A percentile compares a stretch with the other conserved stretches of the same genome.
Evolutionary conservation across 1,140 invertebrate genomes (phyloP).

Genomic region (Diorhabda carinulata): DNA sequence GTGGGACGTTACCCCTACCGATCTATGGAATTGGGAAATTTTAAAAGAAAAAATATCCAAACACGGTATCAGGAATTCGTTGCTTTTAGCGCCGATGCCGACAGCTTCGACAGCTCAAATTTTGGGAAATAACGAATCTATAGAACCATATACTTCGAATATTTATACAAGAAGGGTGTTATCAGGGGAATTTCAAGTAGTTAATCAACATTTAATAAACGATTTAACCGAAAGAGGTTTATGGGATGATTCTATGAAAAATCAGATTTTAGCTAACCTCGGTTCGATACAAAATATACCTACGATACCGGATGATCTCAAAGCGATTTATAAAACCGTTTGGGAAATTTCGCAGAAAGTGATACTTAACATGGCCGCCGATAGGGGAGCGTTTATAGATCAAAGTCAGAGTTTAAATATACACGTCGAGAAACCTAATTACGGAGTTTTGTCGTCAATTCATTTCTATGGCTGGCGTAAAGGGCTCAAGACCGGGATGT

Average conservation of each 20-base stretch:
- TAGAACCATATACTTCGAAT: conserved; percentile 98
- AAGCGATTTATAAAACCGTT: conserved; percentile 92
- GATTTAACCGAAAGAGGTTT: conserved; percentile 87
- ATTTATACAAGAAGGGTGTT: conserved; percentile 92
- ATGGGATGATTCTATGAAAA: conserved; percentile 98
- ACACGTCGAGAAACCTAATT: conserved; percentile 90
- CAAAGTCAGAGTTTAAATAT: conserved; percentile 97
- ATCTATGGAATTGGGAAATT: conserved; percentile 84
- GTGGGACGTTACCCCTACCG: conserved; percentile 89
- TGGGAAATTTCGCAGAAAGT: conserved; percentile 97
- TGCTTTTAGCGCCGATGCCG: conserved; percentile 96
- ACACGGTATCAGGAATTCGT: conserved; percentile 90
- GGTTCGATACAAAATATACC: conserved; percentile 93
- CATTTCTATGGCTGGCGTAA: conserved; percentile 96
- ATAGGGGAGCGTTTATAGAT: conserved; percentile 95
- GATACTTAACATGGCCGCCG: conserved; percentile 94
- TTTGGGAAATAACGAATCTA: conserved; percentile 97
- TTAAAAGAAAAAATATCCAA: conserved; percentile 85
- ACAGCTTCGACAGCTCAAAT: conserved; percentile 99
- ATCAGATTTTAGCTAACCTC: conserved; percentile 84
- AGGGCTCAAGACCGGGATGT: conserved; percentile 98
- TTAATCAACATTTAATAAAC: conserved; percentile 93
- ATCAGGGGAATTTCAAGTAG: conserved; percentile 68
- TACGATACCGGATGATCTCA: conserved; percentile 81
- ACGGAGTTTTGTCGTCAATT: conserved; percentile 92